These are phyloP conservation scores for Danionella dracula DNA, from an alignment of 2,797 vertebrate genomes.

Conservation along the genomic window DNA sequence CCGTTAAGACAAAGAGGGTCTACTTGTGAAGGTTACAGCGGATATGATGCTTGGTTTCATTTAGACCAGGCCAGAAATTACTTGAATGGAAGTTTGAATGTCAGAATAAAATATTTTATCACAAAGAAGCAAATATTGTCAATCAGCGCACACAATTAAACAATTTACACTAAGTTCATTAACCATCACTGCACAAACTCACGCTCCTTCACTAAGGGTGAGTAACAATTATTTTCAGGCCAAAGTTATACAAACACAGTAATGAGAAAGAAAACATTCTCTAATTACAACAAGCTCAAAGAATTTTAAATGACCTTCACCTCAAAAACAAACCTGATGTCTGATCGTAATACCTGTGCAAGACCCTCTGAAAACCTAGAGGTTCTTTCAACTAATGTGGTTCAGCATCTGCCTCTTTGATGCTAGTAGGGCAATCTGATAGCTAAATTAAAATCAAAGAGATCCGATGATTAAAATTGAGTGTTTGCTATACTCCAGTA, in stretches of 20 bases:
- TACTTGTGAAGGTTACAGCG: background rate
- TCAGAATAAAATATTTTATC: slow-evolving; percentile 28
- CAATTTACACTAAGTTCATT: background rate
- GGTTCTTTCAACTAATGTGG: slow-evolving; percentile 27
- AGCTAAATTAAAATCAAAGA: slow-evolving; percentile 13
- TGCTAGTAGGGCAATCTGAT: slow-evolving; percentile 19
- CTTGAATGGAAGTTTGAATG: slow-evolving; percentile 7
- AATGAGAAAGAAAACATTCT: slow-evolving; percentile 27
- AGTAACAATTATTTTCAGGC: slow-evolving; percentile 23
- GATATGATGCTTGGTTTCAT: background rate
- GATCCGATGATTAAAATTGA: too few species aligned
- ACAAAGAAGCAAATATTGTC: background rate
- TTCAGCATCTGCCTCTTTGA: slow-evolving; percentile 14
- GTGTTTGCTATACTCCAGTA: too few species aligned
- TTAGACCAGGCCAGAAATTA: background rate
- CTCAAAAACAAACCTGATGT: slow-evolving; percentile 7
- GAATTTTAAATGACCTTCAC: background rate
- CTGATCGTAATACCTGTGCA: background rate
- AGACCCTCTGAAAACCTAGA: background rate
- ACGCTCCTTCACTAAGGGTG: background rate
- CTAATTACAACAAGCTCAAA: slow-evolving; percentile 22
- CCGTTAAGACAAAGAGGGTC: background rate
- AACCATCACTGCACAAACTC: background rate
- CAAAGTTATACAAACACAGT: background rate
- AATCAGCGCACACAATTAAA: slow-evolving; percentile 25